Evolutionary conservation across 1,140 invertebrate species (phyloP).

Genomic region (Drosophila arizonae): DNA sequence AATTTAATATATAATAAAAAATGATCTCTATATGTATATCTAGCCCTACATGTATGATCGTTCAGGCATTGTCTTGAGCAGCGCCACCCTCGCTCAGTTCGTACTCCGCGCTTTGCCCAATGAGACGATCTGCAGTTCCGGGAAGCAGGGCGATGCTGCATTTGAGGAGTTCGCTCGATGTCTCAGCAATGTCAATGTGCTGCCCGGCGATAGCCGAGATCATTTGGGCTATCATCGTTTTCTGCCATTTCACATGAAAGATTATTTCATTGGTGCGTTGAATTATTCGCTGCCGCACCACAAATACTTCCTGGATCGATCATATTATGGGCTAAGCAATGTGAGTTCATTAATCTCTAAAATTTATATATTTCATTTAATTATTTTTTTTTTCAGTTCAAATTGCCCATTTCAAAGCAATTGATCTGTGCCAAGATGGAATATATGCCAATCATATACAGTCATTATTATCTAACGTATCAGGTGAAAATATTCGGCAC

Average conservation of each 20-base stretch:
- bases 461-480: constrained; percentile 52
- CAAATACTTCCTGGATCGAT: constrained; percentile 38
- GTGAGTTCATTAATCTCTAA: constrained; percentile 16
- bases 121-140: constrained; percentile 38
- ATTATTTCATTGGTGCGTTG: constrained; percentile 32
- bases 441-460: constrained; percentile 26
- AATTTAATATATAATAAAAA: no score
- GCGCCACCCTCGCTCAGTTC: constrained; percentile 45
- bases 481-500: constrained; percentile 51
- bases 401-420: constrained; percentile 34
- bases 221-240: constrained; percentile 49
- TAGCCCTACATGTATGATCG: constrained; percentile 48
- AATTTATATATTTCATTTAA: neutral
- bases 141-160: constrained; percentile 1
- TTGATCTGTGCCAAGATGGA: constrained; percentile 37
- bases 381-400: constrained; percentile 21
- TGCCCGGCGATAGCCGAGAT: constrained; percentile 63
- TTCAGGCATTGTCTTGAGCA: constrained; percentile 51
- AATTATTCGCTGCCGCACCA: constrained; percentile 37
- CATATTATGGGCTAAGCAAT: constrained; percentile 52
- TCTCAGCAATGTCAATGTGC: constrained; percentile 53
- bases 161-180: constrained; percentile 54
- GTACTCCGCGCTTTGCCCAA: constrained; percentile 47
- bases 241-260: constrained; percentile 45
- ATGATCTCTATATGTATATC: neutral